Base-by-base conservation (phyloP, 2,888 invertebrate genomes). In the Smittia aterrima region DNA sequence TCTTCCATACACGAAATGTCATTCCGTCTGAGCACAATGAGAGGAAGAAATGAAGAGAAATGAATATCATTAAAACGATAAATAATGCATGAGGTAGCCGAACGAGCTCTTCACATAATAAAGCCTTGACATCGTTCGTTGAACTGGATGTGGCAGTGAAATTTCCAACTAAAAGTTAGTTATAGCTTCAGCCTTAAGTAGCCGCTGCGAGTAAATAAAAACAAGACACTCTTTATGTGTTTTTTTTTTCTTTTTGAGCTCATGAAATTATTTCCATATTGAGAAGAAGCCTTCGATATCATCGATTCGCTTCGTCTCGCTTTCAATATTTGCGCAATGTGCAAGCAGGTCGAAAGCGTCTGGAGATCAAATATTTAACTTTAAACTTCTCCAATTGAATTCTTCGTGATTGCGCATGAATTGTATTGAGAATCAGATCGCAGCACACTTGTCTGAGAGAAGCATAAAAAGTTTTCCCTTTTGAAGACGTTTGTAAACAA, bases 41-140 rank as follows among this genome's bases (percentile, higher is more conserved):
- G 18, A 58, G 22, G 16, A 27, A 64, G 22, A 64, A 24, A 64
- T 27, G 25, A 64, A 27, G 20, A 64, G 64, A 64, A 64, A 64
- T 64, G 64, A 27, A 64, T 25, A 24, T 64, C 25, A 22, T 64
- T 64, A 25, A 1, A n/a, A 27, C 20, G 64, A 27, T 64, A 64
- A 64, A 64, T 64, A 64, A 64, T 64, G 64, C 64, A 64, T 64
- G 22, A 64, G 27, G 64, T 64, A 64, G 64, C 64, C 64, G 25
- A 18, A 22, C 7, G 16, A 9, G 58, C 24, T 7, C 25, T 64
- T 64, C 64, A 64, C 64, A 64, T 64, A 64, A 27, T 13, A 64
- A 64, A 64, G 64, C 64, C 64, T 64, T 64, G 64, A 25, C 22
- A 22, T 27, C 64, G 64, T 64, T 25, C 64, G 20, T 20, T 64